phyloP scores from a whole-genome alignment of 2,888 invertebrate species.

The Polydesmus complanatus region DNA sequence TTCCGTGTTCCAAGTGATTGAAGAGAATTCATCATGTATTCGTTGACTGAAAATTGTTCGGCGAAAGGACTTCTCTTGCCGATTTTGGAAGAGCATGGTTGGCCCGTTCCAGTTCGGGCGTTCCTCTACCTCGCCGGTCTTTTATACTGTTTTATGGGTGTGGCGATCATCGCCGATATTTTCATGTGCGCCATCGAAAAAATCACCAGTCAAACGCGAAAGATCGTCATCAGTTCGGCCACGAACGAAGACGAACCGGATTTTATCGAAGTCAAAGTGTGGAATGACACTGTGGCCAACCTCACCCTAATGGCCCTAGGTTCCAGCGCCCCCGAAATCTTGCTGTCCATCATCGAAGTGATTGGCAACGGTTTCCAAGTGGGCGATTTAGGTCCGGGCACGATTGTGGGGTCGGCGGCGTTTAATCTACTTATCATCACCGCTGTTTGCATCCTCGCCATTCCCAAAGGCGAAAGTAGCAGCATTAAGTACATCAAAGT shows the following conservation, averaged over 20 bases:
- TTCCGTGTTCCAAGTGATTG: no score
- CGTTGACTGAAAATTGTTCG: conserved; percentile 17
- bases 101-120: conserved; percentile 33
- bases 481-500: conserved; percentile 36
- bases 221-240: conserved; percentile 27
- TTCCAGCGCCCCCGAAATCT: conserved; percentile 42
- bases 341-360: conserved; percentile 39
- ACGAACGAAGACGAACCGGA: conserved; percentile 32
- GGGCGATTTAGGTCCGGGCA: conserved; percentile 40
- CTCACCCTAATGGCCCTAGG: conserved; percentile 44
- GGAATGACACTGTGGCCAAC: conserved; percentile 45
- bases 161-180: conserved; percentile 44
- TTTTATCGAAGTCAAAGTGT: conserved; percentile 35
- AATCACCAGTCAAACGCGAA: conserved; percentile 40
- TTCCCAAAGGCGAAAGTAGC: conserved; percentile 34
- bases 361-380: conserved; percentile 26
- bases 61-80: conserved; percentile 35
- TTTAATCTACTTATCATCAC: conserved; percentile 42
- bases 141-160: conserved; percentile 42
- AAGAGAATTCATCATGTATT: no score
- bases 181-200: conserved; percentile 45
- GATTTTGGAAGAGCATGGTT: conserved; percentile 36
- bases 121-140: conserved; percentile 37
- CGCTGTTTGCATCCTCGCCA: conserved; percentile 39
- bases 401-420: conserved; percentile 45